These are phyloP conservation scores for Colostygia pectinataria DNA, from an alignment of 2,888 invertebrate genomes.

Conservation along the genomic window DNA sequence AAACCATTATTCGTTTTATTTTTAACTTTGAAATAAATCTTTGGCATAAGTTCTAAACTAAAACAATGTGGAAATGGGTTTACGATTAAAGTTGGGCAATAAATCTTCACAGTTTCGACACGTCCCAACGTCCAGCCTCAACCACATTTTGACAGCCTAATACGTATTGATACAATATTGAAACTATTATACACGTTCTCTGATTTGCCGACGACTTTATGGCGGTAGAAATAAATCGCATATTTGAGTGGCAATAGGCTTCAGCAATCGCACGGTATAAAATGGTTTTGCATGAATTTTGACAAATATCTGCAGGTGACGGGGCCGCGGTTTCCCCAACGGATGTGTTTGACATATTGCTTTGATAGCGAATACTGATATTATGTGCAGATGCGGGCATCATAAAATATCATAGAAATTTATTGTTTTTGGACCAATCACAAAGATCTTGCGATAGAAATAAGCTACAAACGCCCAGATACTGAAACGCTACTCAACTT, in stretches of 20 bases:
- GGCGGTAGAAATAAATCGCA: constrained; percentile 34
- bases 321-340: constrained; percentile 66
- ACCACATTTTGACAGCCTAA: constrained; percentile 67
- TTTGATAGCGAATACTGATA: constrained; percentile 67
- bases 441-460: too few species aligned
- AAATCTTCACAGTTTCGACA: constrained; percentile 63
- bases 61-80: constrained; percentile 47
- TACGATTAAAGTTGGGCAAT: constrained; percentile 65
- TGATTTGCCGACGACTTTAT: constrained; percentile 17
- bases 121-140: constrained; percentile 54
- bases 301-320: constrained; percentile 82
- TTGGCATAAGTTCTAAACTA: constrained; percentile 29
- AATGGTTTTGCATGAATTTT: constrained; percentile 65
- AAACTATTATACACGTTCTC: constrained; percentile 19
- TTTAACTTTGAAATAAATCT: constrained; percentile 4
- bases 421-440: background rate
- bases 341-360: constrained; percentile 78
- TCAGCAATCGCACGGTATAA: constrained; percentile 33
- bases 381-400: constrained; percentile 44
- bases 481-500: too few species aligned
- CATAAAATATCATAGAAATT: constrained; percentile 50
- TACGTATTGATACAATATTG: constrained; percentile 72
- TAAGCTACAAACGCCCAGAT: too few species aligned
- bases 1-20: constrained; percentile 5
- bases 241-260: constrained; percentile 34